Percentiles rank a stretch among this genome's conserved stretches.
phyloP scores from a whole-genome alignment of 2,113 vertebrate genomes.

The Pagrus major region DNA sequence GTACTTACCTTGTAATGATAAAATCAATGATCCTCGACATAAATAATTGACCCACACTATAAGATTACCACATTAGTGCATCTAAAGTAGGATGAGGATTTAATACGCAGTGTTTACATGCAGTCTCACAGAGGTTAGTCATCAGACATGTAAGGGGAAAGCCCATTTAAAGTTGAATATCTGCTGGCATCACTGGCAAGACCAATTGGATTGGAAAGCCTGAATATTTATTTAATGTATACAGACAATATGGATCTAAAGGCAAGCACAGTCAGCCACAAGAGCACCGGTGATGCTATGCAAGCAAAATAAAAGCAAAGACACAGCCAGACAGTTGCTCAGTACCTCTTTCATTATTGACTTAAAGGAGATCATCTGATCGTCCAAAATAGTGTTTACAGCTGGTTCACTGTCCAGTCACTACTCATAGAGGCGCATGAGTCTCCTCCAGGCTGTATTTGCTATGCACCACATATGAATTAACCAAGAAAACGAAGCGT shows the following conservation, averaged over 20 bases:
- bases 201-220: background rate
- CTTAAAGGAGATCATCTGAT: conserved; percentile 38
- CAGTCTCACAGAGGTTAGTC: background rate
- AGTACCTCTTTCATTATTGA: conserved; percentile 51
- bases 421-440: background rate
- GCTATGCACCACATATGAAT: background rate
- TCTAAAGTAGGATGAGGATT: too few species aligned
- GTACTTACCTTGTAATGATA: background rate
- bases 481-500: background rate
- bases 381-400: conserved; percentile 54
- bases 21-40: background rate
- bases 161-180: background rate
- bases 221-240: background rate
- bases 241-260: background rate
- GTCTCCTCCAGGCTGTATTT: background rate
- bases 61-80: background rate
- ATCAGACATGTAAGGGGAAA: background rate
- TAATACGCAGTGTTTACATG: background rate
- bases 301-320: conserved; percentile 27
- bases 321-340: conserved; percentile 16
- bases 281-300: background rate
- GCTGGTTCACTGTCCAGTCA: conserved; percentile 12
- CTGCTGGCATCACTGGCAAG: background rate
- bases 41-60: background rate
- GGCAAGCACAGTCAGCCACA: background rate